These are phyloP conservation scores for Sebastes taczanowskii DNA, from an alignment of 2,797 vertebrate genomes.

Conservation along the genomic window DNA sequence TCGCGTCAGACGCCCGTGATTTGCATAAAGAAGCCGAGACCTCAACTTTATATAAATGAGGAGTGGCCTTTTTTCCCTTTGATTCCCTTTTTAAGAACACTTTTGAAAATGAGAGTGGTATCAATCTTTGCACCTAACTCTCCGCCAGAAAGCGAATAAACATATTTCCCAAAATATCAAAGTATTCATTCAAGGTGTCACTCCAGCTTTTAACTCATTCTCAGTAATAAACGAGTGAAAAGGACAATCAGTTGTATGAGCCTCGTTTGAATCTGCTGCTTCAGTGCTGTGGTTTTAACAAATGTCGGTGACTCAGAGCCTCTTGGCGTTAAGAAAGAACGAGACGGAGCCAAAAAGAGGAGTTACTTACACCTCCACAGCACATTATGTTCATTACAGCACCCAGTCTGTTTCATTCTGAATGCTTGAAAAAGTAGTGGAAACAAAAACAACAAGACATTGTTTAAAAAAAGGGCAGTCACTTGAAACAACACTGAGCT, in stretches of 20 bases:
- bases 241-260: background rate
- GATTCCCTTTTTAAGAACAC: too few species aligned
- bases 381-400: background rate
- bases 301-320: background rate
- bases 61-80: too few species aligned
- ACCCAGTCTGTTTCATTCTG: background rate
- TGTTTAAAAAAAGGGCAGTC: background rate
- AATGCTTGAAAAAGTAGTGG: background rate
- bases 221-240: background rate
- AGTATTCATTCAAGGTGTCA: background rate
- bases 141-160: background rate
- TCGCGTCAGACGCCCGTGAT: too few species aligned
- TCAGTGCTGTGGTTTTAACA: background rate
- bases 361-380: background rate
- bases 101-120: too few species aligned
- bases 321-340: background rate
- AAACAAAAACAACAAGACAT: background rate
- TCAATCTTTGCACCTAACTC: background rate
- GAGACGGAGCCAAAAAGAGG: background rate
- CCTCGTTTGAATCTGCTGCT: background rate
- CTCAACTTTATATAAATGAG: too few species aligned
- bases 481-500: background rate
- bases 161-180: background rate
- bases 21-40: too few species aligned
- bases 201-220: background rate